Base-by-base conservation (phyloP, 2,797 vertebrate species). In the Sebastes trivittatus region DNA sequence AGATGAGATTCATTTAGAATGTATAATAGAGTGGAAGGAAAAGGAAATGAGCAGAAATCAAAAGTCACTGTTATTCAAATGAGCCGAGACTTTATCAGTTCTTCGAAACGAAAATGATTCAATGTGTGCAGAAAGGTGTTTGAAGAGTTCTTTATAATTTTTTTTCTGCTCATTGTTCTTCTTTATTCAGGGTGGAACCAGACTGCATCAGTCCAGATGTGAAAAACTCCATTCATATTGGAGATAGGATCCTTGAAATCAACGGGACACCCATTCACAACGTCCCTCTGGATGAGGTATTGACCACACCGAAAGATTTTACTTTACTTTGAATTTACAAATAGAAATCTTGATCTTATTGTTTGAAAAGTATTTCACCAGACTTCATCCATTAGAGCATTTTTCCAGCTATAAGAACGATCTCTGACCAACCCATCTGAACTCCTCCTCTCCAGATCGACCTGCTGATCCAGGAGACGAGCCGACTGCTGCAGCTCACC, bases 241-340 rank as follows among this genome's bases (percentile, higher is more conserved):
- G 98, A 2, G 98, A 99, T 86, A 95, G 96, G 77, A 98, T 99
- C 92, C 95, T 99, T 58, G 98, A 99, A 91, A 99, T 99, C 92
- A 99, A 99, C 0, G 98, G 98, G 77, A 99, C 98, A 0, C 98
- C 98, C 13, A 98, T 99, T 10, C 95, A 97, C 78, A 98, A 98
- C 0, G 98, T 99, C 70, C 97, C 98, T 0, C 90, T 98, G 82
- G 98, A 99, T 0, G 98, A 99, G 97, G 98, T 99, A 93, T 49
- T 78, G 49, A 77, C 34, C 13, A 11, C 66, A 54, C 2, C 46
- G 20, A 81, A 67, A 62, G 11, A 63, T 49, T 49, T 25, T 25
- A 27, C 20, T 18, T 64, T 4, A 49, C 56, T 78, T 25, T 69
- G 25, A 55, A 32, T 52, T 30, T 27, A 23, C 2, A 59, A 71